phyloP scores from a whole-genome alignment of 2,797 vertebrate genomes.

The Pipistrellus kuhlii region DNA sequence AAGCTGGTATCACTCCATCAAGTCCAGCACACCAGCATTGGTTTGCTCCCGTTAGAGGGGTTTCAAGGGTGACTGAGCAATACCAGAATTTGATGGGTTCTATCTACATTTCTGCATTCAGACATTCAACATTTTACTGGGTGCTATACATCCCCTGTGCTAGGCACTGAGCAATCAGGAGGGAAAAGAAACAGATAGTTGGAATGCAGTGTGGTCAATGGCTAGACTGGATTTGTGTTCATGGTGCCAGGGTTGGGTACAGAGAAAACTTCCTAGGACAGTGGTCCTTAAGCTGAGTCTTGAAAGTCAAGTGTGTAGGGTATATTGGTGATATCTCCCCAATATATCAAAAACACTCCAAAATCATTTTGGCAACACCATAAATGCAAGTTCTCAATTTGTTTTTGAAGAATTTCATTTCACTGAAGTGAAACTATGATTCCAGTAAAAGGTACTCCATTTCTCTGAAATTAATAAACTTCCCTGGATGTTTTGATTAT shows the following conservation, averaged over 20 bases:
- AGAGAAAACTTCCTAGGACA: not conserved
- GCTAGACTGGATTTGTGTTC: not conserved
- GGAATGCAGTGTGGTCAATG: not conserved
- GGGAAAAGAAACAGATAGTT: not conserved
- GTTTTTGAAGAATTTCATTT: conserved; percentile 40
- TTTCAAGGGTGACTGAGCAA: not conserved
- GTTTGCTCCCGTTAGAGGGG: not conserved
- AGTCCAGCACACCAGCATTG: not conserved
- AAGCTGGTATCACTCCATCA: not conserved
- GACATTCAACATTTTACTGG: not conserved
- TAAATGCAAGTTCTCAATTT: not conserved
- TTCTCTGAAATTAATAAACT: conserved; percentile 53
- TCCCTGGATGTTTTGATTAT: not conserved
- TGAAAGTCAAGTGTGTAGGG: not conserved
- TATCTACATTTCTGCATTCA: not conserved
- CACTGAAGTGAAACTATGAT: conserved; percentile 37
- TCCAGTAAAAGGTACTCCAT: not conserved
- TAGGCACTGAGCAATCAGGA: not conserved
- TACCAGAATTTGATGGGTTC: not conserved
- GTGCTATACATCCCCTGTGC: not conserved
- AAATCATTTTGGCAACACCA: not conserved
- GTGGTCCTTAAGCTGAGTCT: not conserved
- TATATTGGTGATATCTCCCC: not conserved
- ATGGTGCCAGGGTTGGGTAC: no score
- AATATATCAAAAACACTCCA: not conserved